Base-by-base conservation (phyloP, 2,888 invertebrate genomes). In the Gandaritis pyraliata region DNA sequence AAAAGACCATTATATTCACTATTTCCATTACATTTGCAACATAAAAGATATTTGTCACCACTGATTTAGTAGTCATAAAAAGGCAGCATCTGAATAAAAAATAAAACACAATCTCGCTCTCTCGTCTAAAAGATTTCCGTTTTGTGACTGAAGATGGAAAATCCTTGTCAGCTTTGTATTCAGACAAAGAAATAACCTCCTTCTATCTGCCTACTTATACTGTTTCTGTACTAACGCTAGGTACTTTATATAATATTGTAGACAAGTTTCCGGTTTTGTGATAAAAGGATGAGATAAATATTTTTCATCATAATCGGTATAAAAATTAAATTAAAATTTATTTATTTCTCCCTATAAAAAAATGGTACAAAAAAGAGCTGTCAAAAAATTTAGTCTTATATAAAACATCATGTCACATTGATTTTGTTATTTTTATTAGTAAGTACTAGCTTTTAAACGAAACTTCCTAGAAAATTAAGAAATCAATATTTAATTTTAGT, bases 111-210 rank as follows among this genome's bases (percentile, higher is more conserved):
- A 47, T 51, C 16, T 18, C 55, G 13, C 11, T 56, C 23, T 53
- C 33, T 33, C 48, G 43, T 39, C 47, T 43, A 38, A 50, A 55
- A 45, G 41, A 29, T 39, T 58, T 57, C 57, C 38, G 41, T 46
- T 43, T 38, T 18, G 33, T 47, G 45, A 50, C 39, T 12, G 15
- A 43, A 64, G 62, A 68, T 66, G 63, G 68, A 58, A 68, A 62
- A 64, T 63, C 59, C 68, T 29, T 70, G 68, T 70, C 63, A 46
- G 60, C 41, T 64, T 64, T 59, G 52, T 61, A 65, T 65, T 60
- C 50, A 45, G 39, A 49, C 57, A 57, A 48, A 30, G 51, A 41
- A 47, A 41, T 8, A 16, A 53, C 48, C 36, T 36, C 11, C n/a
- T 54, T 18, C 23, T 23, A 41, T 10, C 18, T 51, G 39, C 15